A percentile compares a stretch with the other conserved stretches of the same genome.
Evolutionary conservation across 2,888 invertebrate species (phyloP).

Genomic region (Acronicta aceris): DNA sequence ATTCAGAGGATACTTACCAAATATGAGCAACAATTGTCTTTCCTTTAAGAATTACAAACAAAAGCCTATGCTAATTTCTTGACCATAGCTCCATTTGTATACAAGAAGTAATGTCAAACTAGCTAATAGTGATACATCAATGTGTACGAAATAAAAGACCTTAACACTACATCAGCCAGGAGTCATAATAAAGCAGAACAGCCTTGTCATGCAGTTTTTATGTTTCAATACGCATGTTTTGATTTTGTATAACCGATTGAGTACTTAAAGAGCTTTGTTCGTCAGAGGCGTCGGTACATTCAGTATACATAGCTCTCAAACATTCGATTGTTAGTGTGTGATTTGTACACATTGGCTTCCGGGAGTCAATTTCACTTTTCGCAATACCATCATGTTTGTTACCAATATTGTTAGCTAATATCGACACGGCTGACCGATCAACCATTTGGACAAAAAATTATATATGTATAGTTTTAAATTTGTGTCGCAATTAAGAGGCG

Average conservation of each 20-base stretch:
- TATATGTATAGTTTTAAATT: conserved; percentile 22
- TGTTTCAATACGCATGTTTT: conserved; percentile 27
- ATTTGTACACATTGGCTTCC: conserved; percentile 54
- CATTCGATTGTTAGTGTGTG: conserved; percentile 54
- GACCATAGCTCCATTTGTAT: not conserved
- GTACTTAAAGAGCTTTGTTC: conserved; percentile 38
- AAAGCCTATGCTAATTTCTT: not conserved
- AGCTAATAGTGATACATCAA: conserved; percentile 9
- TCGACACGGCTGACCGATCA: conserved; percentile 36
- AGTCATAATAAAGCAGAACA: conserved; percentile 15
- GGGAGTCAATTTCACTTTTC: conserved; percentile 70
- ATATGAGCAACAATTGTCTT: not conserved
- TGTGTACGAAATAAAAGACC: not conserved
- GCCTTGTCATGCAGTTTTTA: conserved; percentile 25
- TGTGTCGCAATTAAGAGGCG: conserved; percentile 24
- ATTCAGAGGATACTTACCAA: not conserved
- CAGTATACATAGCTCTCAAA: conserved; percentile 50
- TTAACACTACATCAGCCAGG: conserved; percentile 18
- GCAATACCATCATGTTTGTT: conserved; percentile 56
- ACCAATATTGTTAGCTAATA: conserved; percentile 42
- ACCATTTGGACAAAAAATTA: conserved; percentile 28
- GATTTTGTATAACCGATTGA: conserved; percentile 38
- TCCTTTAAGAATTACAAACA: conserved; percentile 7
- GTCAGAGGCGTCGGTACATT: conserved; percentile 55
- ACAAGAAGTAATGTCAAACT: conserved; percentile 12